Conservation (phyloP, 2,888 invertebrate genomes). For the Philereme transversata region DNA sequence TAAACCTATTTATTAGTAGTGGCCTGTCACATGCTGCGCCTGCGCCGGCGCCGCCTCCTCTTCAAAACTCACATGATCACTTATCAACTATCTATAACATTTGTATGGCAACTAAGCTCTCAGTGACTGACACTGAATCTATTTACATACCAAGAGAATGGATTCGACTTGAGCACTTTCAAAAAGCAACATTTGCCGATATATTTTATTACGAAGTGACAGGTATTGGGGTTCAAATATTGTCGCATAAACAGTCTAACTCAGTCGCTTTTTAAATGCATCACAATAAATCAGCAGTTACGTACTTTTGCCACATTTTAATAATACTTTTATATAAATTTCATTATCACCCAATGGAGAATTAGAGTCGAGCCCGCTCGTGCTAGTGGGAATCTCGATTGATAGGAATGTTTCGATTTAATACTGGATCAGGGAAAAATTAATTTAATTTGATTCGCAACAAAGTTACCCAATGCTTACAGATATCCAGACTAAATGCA, state of each 20-base stretch:
- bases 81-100: slow-evolving; percentile 74
- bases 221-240: slow-evolving; percentile 47
- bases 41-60: slow-evolving; percentile 40
- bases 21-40: slow-evolving; percentile 10
- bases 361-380: slow-evolving; percentile 54
- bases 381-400: slow-evolving; percentile 67
- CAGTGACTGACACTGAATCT: slow-evolving; percentile 75
- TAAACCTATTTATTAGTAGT: background rate
- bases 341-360: slow-evolving; percentile 78
- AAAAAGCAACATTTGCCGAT: slow-evolving; percentile 5
- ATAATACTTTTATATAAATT: slow-evolving; percentile 69
- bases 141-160: slow-evolving; percentile 63
- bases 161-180: slow-evolving; percentile 34
- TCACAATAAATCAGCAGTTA: slow-evolving; percentile 52
- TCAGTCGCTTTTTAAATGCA: slow-evolving; percentile 73
- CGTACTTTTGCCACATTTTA: slow-evolving; percentile 67
- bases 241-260: slow-evolving; percentile 72
- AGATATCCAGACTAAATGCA: slow-evolving; percentile 38
- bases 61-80: slow-evolving; percentile 58
- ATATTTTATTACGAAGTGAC: slow-evolving; percentile 3
- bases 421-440: slow-evolving; percentile 60
- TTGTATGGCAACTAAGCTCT: slow-evolving; percentile 82
- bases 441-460: slow-evolving; percentile 13
- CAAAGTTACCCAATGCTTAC: slow-evolving; percentile 31
- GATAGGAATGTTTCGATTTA: slow-evolving; percentile 79